These are phyloP conservation scores for Latheticus oryzae DNA, from an alignment of 2,888 invertebrate species.

Conservation along the genomic window DNA sequence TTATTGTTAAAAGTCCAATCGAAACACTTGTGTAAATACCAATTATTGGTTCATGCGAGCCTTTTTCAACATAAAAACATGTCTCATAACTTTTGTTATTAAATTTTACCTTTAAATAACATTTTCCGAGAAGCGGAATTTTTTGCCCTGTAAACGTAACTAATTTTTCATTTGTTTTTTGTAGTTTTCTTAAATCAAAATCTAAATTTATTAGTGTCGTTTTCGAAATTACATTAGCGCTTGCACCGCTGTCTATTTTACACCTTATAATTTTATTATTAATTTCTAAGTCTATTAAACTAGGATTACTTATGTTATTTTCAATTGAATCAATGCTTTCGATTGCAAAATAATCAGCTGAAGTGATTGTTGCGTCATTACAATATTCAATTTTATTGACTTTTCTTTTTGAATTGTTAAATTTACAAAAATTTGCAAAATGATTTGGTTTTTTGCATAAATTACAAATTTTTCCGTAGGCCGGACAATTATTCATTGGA, in stretches of 20 bases:
- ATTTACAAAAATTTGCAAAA: constrained; percentile 21
- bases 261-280: constrained; percentile 31
- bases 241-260: constrained; percentile 40
- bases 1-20: constrained; percentile 1
- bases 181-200: constrained; percentile 25
- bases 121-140: constrained; percentile 40
- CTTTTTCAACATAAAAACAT: constrained; percentile 10
- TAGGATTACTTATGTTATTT: too few species aligned
- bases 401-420: constrained; percentile 7
- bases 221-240: constrained; percentile 40
- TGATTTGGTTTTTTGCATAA: constrained; percentile 28
- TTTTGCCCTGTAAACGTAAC: constrained; percentile 37
- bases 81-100: constrained; percentile 10
- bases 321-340: neutral
- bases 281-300: constrained; percentile 30
- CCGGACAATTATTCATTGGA: constrained; percentile 24
- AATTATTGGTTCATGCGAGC: constrained; percentile 8
- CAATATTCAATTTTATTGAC: constrained; percentile 5
- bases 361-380: too few species aligned
- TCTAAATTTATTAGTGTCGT: constrained; percentile 11
- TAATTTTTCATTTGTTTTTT: constrained; percentile 34
- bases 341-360: too few species aligned
- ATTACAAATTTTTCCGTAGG: constrained; percentile 15
- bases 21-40: neutral
- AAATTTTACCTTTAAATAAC: constrained; percentile 32